Evolutionary conservation across 2,888 invertebrate species (phyloP), one percentile per base, ranked within the genome.

Genomic region (Meandrusa payeni): DNA sequence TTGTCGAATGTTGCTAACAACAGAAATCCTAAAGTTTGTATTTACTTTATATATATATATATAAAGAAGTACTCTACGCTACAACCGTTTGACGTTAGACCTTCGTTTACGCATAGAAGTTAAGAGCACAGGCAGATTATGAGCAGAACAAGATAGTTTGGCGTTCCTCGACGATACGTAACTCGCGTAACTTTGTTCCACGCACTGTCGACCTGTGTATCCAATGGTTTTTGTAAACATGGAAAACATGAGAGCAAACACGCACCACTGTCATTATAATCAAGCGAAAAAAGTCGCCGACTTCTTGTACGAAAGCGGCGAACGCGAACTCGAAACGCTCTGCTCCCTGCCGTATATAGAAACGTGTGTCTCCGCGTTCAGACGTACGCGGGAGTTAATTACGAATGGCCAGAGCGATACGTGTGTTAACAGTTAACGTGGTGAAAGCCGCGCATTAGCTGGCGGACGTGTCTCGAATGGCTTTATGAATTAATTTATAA

Each of bases 361-460:
- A 22, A 36, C 15, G 6, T 12, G 22, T 3, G 10, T 9, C 15
- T 17, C 10, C 10, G 9, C 5, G n/a, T 15, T 15, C 2, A 15
- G 4, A 15, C 15, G 9, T 5, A 15, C 6, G 6, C 5, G 12
- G 6, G 10, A 7, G 15, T 15, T 31, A 29, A 31, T 39, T 39
- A 23, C 17, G 5, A 39, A 24, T 23, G 29, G 39, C n/a, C 15
- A 24, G 11, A 23, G 28, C 33, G 24, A 34, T 26, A 17, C 12
- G 27, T 10, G 34, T 13, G 29, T 24, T 27, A 17, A 42, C 28
- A 29, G 29, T 36, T 19, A 22, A 19, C 15, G 24, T 24, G 42
- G 42, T 36, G 36, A 42, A 42, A 42, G 42, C 42, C 22, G 10
- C 34, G 17, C 36, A 29, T 36, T 42, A 15, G 15, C 36, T 13